Evolutionary conservation across 2,888 invertebrate genomes (phyloP).

Genomic region (Trissolcus japonicus): DNA sequence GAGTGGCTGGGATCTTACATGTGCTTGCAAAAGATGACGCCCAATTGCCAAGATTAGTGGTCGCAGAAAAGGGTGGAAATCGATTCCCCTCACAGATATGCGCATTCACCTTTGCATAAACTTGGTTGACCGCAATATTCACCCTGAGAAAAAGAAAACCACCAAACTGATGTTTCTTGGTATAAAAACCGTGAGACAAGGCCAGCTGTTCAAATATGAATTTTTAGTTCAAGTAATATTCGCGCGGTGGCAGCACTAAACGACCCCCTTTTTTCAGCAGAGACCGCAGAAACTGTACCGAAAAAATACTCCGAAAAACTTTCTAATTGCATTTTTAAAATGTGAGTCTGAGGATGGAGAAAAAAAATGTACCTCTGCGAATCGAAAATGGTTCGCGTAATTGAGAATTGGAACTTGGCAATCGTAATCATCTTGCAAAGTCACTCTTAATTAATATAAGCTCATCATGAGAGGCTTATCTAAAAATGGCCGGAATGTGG

Average conservation of each 20-base stretch:
- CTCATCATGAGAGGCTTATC: conserved; percentile 41
- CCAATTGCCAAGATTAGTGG: conserved; percentile 59
- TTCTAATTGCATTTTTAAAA: too few relatives aligned
- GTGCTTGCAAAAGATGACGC: conserved; percentile 50
- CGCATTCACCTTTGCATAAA: conserved; percentile 58
- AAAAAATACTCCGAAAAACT: too few relatives aligned
- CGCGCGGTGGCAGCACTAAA: conserved; percentile 61
- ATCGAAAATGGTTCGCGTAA: conserved; percentile 9
- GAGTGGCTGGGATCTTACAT: conserved; percentile 2
- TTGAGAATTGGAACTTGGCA: conserved; percentile 34
- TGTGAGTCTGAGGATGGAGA: too few relatives aligned
- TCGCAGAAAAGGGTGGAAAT: conserved; percentile 44
- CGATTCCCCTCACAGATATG: conserved; percentile 55
- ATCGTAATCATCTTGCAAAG: conserved; percentile 28
- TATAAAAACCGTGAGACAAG: conserved; percentile 39
- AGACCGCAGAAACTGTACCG: too few relatives aligned
- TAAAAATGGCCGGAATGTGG: conserved; percentile 35
- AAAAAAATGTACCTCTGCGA: too few relatives aligned
- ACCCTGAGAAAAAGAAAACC: conserved; percentile 37
- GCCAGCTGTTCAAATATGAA: conserved; percentile 29
- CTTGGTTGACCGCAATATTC: conserved; percentile 61
- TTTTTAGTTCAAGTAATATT: conserved; percentile 42
- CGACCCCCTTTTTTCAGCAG: conserved; percentile 39
- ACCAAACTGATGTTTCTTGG: conserved; percentile 24
- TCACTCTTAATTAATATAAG: conserved; percentile 41